These are phyloP conservation scores for Nothocercus julius DNA, from an alignment of 2,113 vertebrate species.

Conservation along the genomic window DNA sequence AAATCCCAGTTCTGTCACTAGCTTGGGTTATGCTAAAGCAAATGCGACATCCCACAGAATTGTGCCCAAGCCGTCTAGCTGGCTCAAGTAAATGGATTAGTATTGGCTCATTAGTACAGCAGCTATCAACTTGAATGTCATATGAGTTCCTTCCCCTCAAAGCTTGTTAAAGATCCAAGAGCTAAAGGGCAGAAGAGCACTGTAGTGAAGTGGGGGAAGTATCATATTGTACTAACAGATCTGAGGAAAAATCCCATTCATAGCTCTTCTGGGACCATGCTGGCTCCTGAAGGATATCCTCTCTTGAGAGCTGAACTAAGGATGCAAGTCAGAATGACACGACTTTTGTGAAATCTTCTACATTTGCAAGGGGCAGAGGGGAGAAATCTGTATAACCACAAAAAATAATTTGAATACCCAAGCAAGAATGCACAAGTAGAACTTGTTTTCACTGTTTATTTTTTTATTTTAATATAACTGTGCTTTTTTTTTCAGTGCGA, in stretches of 20 bases:
- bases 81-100: not conserved
- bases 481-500: not conserved
- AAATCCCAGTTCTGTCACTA: fast-evolving
- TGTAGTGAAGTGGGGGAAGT: not conserved
- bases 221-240: not conserved
- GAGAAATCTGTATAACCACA: not conserved
- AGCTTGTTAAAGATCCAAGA: not conserved
- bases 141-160: not conserved
- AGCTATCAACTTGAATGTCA: not conserved
- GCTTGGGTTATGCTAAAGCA: fast-evolving
- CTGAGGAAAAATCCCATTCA: not conserved
- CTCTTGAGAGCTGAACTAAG: not conserved
- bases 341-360: not conserved
- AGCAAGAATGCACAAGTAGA: not conserved
- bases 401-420: not conserved
- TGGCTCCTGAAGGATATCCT: not conserved
- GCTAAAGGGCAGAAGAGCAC: not conserved
- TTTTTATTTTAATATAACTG: not conserved
- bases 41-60: not conserved
- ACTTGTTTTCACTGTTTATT: not conserved
- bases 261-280: not conserved
- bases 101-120: not conserved
- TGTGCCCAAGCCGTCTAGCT: not conserved
- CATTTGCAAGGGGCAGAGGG: not conserved
- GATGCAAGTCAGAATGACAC: not conserved